phyloP scores from a whole-genome alignment of 2,797 vertebrate species.

The Spheniscus humboldti region DNA sequence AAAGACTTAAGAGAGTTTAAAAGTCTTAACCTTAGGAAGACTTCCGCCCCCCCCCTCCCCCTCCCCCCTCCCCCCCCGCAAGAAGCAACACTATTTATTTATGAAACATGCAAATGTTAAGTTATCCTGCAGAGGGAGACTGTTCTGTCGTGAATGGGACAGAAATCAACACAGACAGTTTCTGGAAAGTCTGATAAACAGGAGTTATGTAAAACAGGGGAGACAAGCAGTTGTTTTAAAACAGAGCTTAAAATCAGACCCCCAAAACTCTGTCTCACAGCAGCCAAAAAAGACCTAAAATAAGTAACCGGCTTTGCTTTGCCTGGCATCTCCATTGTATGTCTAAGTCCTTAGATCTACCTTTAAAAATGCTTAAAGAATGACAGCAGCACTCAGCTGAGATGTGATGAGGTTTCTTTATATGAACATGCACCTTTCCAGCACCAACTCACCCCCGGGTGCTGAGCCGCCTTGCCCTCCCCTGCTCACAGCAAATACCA shows the following conservation, averaged over 20 bases:
- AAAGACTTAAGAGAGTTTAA: not conserved
- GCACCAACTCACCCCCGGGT: not conserved
- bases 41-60: rapidly evolving
- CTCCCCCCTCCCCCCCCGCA: rapidly evolving
- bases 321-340: not conserved
- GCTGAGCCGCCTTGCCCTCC: not conserved
- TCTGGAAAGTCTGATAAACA: not conserved
- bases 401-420: not conserved
- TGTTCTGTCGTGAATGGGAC: not conserved
- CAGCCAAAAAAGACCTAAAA: not conserved
- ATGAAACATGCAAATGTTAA: not conserved
- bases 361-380: not conserved
- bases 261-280: not conserved
- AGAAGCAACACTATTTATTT: not conserved
- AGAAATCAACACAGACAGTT: not conserved
- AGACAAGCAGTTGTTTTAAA: not conserved
- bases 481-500: not conserved
- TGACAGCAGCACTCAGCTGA: rapidly evolving
- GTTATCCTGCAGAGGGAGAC: constrained; percentile 9
- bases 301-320: not conserved
- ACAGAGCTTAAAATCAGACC: not conserved
- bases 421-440: not conserved
- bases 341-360: not conserved
- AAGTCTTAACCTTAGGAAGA: not conserved
- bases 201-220: not conserved